These are phyloP conservation scores for Garra rufa DNA, from an alignment of 2,113 vertebrate species.

Conservation along the genomic window DNA sequence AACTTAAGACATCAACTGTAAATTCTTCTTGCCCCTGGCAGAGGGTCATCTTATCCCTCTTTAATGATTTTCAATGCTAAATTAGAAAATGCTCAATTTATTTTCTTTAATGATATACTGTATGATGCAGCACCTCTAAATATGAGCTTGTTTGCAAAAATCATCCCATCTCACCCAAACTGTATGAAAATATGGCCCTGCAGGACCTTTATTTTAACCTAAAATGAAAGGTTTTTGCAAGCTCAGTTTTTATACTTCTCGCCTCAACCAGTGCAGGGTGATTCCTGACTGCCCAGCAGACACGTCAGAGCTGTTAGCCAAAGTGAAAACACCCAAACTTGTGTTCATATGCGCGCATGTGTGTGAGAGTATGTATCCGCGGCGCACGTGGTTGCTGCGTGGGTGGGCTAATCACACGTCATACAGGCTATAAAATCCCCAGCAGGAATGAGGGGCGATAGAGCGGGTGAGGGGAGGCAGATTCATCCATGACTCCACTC, in stretches of 20 bases:
- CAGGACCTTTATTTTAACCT: neutral
- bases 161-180: neutral
- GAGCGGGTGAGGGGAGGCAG: conserved; percentile 9
- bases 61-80: too few species aligned
- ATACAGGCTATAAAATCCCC: conserved; percentile 43
- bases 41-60: too few species aligned
- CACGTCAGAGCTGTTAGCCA: neutral
- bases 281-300: neutral
- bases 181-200: neutral
- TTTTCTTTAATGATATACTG: neutral
- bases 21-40: neutral
- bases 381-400: conserved; percentile 55
- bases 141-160: neutral
- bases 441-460: neutral
- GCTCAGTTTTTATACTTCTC: neutral
- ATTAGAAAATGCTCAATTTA: neutral
- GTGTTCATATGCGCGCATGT: neutral
- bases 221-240: neutral
- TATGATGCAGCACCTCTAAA: neutral
- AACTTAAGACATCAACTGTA: too few species aligned
- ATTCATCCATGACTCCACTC: conserved; percentile 60
- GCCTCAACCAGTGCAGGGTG: neutral
- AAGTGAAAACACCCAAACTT: neutral
- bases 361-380: conserved; percentile 11
- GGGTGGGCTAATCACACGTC: conserved; percentile 57